Evolutionary conservation across 2,113 vertebrate species (phyloP).

Genomic region (Cairina moschata): DNA sequence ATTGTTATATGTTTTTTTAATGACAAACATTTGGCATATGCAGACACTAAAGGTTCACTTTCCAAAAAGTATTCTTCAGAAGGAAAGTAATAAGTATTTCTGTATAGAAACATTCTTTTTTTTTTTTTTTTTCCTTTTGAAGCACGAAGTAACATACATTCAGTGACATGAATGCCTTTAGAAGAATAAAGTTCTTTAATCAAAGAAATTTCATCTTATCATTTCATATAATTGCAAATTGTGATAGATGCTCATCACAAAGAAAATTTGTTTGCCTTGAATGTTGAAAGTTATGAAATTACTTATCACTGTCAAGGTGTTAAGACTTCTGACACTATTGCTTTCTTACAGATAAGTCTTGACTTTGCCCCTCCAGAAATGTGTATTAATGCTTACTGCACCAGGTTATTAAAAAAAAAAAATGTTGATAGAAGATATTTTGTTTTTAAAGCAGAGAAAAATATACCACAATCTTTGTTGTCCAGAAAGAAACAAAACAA

Average conservation of each 20-base stretch:
- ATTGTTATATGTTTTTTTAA: neutral
- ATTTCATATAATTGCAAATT: neutral
- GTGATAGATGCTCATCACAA: neutral
- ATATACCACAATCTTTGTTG: neutral
- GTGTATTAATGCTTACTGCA: neutral
- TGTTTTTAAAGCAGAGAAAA: conserved; percentile 19
- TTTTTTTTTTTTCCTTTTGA: neutral
- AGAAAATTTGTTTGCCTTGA: conserved; percentile 30
- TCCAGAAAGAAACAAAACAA: neutral
- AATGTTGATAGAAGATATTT: neutral
- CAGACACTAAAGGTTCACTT: neutral
- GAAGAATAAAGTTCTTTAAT: neutral
- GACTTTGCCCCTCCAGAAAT: neutral
- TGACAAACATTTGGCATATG: neutral
- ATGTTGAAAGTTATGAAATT: conserved; percentile 21
- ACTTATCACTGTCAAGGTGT: conserved; percentile 23
- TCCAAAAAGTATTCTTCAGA: neutral
- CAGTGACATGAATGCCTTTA: conserved; percentile 5
- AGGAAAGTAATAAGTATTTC: neutral
- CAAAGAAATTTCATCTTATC: neutral
- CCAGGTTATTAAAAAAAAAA: neutral
- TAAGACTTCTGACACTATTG: neutral
- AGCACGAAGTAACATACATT: neutral
- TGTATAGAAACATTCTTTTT: neutral
- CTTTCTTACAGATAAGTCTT: neutral